Percentiles rank a stretch among this genome's conserved stretches.
Evolutionary conservation across 2,113 vertebrate genomes (phyloP).

Genomic region (Oncorhynchus clarkii): DNA sequence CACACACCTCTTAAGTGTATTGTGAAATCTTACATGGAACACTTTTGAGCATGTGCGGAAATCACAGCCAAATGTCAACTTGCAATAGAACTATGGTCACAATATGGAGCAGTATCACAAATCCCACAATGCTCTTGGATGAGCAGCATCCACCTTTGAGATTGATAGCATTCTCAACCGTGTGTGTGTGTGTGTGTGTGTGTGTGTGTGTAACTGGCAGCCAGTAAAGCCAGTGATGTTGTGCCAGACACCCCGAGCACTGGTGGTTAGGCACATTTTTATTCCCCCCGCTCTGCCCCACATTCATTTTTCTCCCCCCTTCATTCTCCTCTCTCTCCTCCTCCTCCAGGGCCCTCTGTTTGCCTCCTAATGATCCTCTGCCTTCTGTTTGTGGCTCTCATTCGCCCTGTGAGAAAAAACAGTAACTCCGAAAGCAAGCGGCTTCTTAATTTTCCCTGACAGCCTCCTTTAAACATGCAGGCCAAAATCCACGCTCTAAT

Average conservation of each 20-base stretch:
- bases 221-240: neutral
- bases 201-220: neutral
- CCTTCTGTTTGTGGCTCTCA: constrained; percentile 21
- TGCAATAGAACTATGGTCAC: no score
- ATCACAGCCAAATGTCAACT: neutral
- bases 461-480: constrained; percentile 92
- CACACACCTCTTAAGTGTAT: constrained; percentile 4
- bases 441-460: constrained; percentile 99
- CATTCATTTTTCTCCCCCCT: neutral
- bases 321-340: constrained; percentile 1
- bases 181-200: no score
- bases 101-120: no score
- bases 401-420: constrained; percentile 82
- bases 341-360: constrained; percentile 1
- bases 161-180: no score
- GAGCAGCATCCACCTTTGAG: no score
- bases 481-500: constrained; percentile 90
- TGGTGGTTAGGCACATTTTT: neutral
- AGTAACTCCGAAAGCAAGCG: constrained; percentile 91
- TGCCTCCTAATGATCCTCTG: constrained; percentile 34
- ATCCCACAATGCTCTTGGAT: no score
- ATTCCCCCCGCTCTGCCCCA: constrained; percentile 36
- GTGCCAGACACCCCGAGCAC: neutral
- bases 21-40: neutral
- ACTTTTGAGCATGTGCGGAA: no score